phyloP scores from a whole-genome alignment of 1,140 invertebrate genomes.

The Papilio xuthus region DNA sequence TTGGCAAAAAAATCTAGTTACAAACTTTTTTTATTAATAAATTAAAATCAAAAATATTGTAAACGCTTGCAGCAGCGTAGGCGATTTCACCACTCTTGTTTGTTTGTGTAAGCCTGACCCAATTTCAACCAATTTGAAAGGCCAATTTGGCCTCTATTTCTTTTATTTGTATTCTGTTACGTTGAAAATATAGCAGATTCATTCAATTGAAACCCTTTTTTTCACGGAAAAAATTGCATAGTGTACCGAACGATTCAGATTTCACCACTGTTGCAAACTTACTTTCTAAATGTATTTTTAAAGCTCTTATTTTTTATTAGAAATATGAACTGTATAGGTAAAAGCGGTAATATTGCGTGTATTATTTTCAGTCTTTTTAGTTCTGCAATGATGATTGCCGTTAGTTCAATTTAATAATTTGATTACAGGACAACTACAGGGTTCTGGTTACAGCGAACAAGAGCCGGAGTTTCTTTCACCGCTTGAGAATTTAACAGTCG shows the following conservation, averaged over 20 bases:
- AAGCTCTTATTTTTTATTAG: too few species aligned
- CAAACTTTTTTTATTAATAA: slow-evolving; percentile 39
- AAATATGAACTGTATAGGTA: too few species aligned
- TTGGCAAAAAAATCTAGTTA: not conserved
- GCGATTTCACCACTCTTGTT: slow-evolving; percentile 65
- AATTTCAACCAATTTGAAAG: slow-evolving; percentile 70
- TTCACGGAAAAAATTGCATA: not conserved
- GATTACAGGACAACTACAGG: slow-evolving; percentile 72
- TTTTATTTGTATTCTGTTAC: slow-evolving; percentile 68
- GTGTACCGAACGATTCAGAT: not conserved
- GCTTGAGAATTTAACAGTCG: slow-evolving; percentile 93
- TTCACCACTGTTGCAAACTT: not conserved
- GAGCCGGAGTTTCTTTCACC: slow-evolving; percentile 90
- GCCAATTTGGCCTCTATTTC: slow-evolving; percentile 69
- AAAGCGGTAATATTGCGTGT: too few species aligned
- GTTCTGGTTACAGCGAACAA: slow-evolving; percentile 67
- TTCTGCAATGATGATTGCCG: too few species aligned
- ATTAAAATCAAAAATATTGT: slow-evolving; percentile 45
- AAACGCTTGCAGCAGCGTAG: slow-evolving; percentile 48
- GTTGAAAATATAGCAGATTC: slow-evolving; percentile 61
- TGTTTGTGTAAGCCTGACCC: slow-evolving; percentile 67
- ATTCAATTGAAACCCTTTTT: slow-evolving; percentile 43
- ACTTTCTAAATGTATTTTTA: not conserved
- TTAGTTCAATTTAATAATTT: not conserved
- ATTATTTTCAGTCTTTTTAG: too few species aligned